phyloP scores from a whole-genome alignment of 2,113 vertebrate species.

The Verasper variegatus region DNA sequence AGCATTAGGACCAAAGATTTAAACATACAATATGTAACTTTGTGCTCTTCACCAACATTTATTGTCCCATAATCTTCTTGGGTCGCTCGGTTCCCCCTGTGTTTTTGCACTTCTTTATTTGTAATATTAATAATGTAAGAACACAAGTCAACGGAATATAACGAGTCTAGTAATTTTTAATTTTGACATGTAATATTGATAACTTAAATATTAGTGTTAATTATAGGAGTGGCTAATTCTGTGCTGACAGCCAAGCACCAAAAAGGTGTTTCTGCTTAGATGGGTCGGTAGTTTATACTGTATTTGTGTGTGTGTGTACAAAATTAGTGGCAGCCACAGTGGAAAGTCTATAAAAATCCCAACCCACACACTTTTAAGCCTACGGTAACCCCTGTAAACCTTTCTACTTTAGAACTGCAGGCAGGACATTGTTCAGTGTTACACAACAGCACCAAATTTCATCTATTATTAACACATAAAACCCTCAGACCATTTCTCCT shows the following conservation, averaged over 20 bases:
- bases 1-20: neutral
- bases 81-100: no score
- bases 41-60: no score
- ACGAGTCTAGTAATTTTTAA: no score
- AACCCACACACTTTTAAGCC: slow-evolving; percentile 52
- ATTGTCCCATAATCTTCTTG: no score
- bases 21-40: neutral
- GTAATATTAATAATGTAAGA: neutral
- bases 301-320: slow-evolving; percentile 15
- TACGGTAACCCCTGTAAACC: slow-evolving; percentile 34
- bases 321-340: slow-evolving; percentile 41
- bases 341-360: slow-evolving; percentile 45
- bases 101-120: no score
- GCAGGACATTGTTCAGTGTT: slow-evolving; percentile 26
- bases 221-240: neutral
- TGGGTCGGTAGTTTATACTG: neutral
- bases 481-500: neutral
- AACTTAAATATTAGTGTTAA: neutral
- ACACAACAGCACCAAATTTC: slow-evolving; percentile 33
- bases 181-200: neutral
- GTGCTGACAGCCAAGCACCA: neutral
- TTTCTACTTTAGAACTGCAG: slow-evolving; percentile 38
- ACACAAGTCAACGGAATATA: neutral
- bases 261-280: slow-evolving; percentile 8
- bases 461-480: slow-evolving; percentile 14